Evolutionary conservation across 1,140 invertebrate species (phyloP), one percentile per base, ranked within the genome.

Genomic region (Micrasema longulum): DNA sequence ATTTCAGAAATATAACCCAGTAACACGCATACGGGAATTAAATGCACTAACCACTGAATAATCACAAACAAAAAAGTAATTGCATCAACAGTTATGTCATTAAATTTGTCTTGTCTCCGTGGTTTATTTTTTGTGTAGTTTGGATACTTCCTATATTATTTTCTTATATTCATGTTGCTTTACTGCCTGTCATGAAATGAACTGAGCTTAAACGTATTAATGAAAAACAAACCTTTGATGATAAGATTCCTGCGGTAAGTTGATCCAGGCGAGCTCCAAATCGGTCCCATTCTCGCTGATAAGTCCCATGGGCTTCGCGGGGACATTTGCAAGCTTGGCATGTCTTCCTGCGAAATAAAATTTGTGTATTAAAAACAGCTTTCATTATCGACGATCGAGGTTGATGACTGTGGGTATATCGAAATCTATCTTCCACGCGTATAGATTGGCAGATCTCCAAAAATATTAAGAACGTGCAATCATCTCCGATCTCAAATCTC

Each of bases 291-390:
- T 95, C 94, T 80, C 95, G 92, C 80, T 96, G 94, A 82, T 93
- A 95, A 67, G 96, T 90, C 76, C 95, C 93, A 83, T 96, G 94
- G 20, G 88, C 83, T 75, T 96, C 92, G 23, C 94, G 87, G 1
- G 93, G 91, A 83, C 95, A 97, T 77, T 95, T 95, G 82, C 95
- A 97, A 67, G 91, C 91, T 76, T 90, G 91, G 82, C 95, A 97
- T 71, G 92, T 93, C 80, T 94, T 94, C 82, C 93, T 95, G 83
- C 1, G 81, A 84, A 65, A 43, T 1, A 53, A 36, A n/a, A 57
- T 9, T 35, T 1, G 26, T 23, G 22, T 5, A 23, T 53, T 22
- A n/a, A n/a, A 31, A 26, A 53, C 11, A 22, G n/a, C 20, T 43
- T 12, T 43, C 10, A 43, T 43, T 1, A n/a, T 43, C 16, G 41